Conservation (phyloP, 2,797 vertebrate species). For the Ambastaia sidthimunki region DNA sequence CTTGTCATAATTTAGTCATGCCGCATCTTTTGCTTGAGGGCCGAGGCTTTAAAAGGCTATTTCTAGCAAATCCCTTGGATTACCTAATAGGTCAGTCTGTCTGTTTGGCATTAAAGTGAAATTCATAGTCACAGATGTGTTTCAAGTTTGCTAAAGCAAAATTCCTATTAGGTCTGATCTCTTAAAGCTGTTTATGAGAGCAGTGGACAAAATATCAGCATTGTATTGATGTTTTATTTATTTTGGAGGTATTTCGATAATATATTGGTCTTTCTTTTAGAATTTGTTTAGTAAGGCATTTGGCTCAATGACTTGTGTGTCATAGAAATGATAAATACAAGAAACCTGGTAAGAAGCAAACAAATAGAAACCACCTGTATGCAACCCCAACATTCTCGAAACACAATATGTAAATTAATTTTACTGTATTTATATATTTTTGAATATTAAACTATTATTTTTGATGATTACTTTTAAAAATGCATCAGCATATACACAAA, state of each 20-base stretch:
- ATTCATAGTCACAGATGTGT: constrained; percentile 54
- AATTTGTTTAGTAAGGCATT: background rate
- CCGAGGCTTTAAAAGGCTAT: constrained; percentile 73
- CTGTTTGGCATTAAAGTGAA: constrained; percentile 65
- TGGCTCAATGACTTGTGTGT: background rate
- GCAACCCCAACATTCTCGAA: too few relatives aligned
- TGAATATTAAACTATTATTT: too few relatives aligned
- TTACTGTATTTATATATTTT: too few relatives aligned
- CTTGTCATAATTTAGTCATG: constrained; percentile 75
- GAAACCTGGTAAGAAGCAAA: background rate
- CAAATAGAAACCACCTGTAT: background rate
- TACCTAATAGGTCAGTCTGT: constrained; percentile 77
- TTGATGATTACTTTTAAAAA: too few relatives aligned
- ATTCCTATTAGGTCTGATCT: constrained; percentile 37
- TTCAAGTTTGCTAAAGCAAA: constrained; percentile 46
- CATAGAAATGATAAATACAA: background rate
- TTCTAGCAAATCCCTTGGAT: constrained; percentile 75
- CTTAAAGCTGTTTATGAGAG: constrained; percentile 31
- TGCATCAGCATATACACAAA: too few relatives aligned
- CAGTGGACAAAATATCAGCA: constrained; percentile 15
- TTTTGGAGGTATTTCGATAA: constrained; percentile 19
- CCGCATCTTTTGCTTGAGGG: constrained; percentile 65
- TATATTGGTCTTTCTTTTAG: background rate
- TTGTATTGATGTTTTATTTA: background rate
- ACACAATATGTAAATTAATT: too few relatives aligned